Evolutionary conservation across 2,113 vertebrate genomes (phyloP).

Genomic region (Scalopus aquaticus): DNA sequence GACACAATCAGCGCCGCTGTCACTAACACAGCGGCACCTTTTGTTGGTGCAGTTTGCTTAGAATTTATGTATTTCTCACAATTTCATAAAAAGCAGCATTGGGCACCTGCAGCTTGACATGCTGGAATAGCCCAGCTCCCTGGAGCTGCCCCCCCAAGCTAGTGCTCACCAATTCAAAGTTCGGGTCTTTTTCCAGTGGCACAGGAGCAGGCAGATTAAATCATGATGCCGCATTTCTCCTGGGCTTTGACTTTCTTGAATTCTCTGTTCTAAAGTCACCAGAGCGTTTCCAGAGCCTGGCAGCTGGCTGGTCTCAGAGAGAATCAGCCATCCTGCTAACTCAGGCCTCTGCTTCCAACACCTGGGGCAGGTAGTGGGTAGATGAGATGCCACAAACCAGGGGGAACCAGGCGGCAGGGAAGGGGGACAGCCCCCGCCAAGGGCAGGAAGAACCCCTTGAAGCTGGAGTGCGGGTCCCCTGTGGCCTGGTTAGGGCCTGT

Average conservation of each 20-base stretch:
- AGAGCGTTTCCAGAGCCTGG: not conserved
- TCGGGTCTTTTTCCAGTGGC: constrained; percentile 69
- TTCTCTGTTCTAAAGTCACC: constrained; percentile 21
- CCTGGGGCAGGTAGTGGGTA: not conserved
- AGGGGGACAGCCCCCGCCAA: accelerated
- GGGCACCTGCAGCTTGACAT: constrained; percentile 5
- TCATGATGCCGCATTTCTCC: constrained; percentile 16
- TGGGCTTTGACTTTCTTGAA: not conserved
- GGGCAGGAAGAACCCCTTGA: not conserved
- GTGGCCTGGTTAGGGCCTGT: not conserved
- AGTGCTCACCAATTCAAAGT: constrained; percentile 21
- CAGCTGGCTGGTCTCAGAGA: not conserved
- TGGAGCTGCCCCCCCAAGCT: not conserved
- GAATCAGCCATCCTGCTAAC: not conserved
- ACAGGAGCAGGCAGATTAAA: constrained; percentile 30
- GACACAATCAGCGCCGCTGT: accelerated
- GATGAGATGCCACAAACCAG: not conserved
- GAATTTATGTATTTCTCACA: constrained; percentile 25
- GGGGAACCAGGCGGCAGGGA: not conserved
- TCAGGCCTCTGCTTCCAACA: not conserved
- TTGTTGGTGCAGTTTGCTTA: not conserved
- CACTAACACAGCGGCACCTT: not conserved
- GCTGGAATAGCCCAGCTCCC: constrained; percentile 33
- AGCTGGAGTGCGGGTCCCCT: not conserved
- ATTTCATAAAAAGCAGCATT: constrained; percentile 26